Evolutionary conservation across 2,888 invertebrate genomes (phyloP), one percentile per base, ranked within the genome.

Genomic region (Desoria tigrina): DNA sequence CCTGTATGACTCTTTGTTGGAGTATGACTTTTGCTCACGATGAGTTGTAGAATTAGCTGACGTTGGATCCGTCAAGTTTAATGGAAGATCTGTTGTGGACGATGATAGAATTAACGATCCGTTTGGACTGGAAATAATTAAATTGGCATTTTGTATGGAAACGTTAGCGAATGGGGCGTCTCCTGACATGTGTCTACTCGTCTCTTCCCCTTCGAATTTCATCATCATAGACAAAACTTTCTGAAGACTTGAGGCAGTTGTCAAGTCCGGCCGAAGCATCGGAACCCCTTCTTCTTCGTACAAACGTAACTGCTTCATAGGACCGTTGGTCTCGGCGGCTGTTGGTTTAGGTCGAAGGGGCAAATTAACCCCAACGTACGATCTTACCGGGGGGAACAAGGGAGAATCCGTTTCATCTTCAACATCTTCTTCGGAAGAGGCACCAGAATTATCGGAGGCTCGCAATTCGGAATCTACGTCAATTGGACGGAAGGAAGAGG

Each of bases 351-450:
- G 88, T 74, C 88, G 81, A 51, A 90, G 81, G 0, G 89, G 89
- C 69, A 88, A 82, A 64, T 86, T 87, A 4, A 90, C 84, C 0
- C 90, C 90, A 0, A 89, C 86, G 79, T 91, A 90, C 1, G 90
- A 91, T 77, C 90, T 88, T 0, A 87, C 90, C 1, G 91, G 91
- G 63, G 75, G 75, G 50, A 74, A 74, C 9, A 74, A 58, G 1
- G 74, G 73, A 3, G 58, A 39, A 27, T 68, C 70, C 4, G 45
- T 55, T 11, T 23, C 39, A 26, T 49, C 45, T n/a, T 42, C 39
- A 14, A 45, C 39, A 16, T 28, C 26, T 28, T 60, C 51, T 2
- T 45, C 27, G 16, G 49, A 21, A n/a, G 28, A 24, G 24, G 49
- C 42, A 14, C 32, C 26, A 2, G 28, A n/a, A 18, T 49, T 14